Conservation (phyloP, 2,888 invertebrate genomes). For the Mellilla xanthometata region DNA sequence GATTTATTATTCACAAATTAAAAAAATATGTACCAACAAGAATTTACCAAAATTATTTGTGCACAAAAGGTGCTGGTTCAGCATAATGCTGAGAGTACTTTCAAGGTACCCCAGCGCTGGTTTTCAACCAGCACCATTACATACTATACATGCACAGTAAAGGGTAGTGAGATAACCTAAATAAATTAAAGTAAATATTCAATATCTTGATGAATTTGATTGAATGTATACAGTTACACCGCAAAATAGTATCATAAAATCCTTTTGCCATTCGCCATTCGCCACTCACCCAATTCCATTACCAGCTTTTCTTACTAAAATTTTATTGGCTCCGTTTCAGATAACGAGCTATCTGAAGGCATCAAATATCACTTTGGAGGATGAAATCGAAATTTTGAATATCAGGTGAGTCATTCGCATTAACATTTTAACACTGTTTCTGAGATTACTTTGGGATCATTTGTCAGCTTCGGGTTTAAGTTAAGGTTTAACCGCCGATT, state of each 20-base stretch:
- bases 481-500: not conserved
- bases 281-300: conserved; percentile 9
- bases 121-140: no score
- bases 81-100: no score
- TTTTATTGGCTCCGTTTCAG: conserved; percentile 64
- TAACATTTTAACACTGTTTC: conserved; percentile 14
- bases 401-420: conserved; percentile 82
- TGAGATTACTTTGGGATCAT: conserved; percentile 10
- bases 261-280: conserved; percentile 3
- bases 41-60: no score
- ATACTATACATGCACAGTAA: not conserved
- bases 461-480: conserved; percentile 8
- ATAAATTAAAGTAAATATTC: no score
- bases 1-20: no score
- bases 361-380: conserved; percentile 84
- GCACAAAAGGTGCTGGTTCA: no score
- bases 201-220: no score
- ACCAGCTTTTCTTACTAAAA: conserved; percentile 18
- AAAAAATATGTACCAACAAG: no score
- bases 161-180: no score
- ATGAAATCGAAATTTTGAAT: conserved; percentile 86
- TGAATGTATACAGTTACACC: no score
- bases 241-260: not conserved
- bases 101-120: no score
- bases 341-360: conserved; percentile 84